phyloP scores from a whole-genome alignment of 1,140 invertebrate genomes.

The Penaeus chinensis region DNA sequence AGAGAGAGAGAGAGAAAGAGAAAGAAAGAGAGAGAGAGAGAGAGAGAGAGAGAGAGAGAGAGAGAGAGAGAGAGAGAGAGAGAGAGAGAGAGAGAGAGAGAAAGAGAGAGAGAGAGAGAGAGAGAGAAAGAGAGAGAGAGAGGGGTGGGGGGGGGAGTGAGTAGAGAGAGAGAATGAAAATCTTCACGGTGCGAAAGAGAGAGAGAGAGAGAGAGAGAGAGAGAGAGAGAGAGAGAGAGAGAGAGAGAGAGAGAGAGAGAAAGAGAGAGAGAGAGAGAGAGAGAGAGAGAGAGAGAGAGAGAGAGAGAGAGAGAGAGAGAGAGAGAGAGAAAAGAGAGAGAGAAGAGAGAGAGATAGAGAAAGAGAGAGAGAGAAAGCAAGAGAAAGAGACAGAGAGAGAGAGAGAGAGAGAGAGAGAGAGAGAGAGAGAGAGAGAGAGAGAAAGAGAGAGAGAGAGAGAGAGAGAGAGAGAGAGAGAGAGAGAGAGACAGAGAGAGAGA shows the following conservation, averaged over 20 bases:
- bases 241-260: conserved; percentile 15
- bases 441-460: not conserved
- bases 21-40: not conserved
- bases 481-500: not conserved
- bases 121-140: not conserved
- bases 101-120: not conserved
- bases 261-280: not conserved
- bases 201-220: not conserved
- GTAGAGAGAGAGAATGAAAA: not conserved
- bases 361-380: not conserved
- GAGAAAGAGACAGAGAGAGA: too few relatives aligned
- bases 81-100: not conserved
- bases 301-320: not conserved
- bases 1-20: not conserved
- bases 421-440: too few relatives aligned
- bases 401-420: too few relatives aligned
- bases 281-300: conserved; percentile 1
- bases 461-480: not conserved
- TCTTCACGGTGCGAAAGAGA: not conserved
- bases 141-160: too few relatives aligned
- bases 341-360: not conserved
- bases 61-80: conserved; percentile 15
- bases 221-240: conserved; percentile 15
- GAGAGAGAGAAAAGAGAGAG: not conserved
- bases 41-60: conserved; percentile 15